phyloP scores from a whole-genome alignment of 2,888 invertebrate species.

The Thecocarcelia acutangulata region DNA sequence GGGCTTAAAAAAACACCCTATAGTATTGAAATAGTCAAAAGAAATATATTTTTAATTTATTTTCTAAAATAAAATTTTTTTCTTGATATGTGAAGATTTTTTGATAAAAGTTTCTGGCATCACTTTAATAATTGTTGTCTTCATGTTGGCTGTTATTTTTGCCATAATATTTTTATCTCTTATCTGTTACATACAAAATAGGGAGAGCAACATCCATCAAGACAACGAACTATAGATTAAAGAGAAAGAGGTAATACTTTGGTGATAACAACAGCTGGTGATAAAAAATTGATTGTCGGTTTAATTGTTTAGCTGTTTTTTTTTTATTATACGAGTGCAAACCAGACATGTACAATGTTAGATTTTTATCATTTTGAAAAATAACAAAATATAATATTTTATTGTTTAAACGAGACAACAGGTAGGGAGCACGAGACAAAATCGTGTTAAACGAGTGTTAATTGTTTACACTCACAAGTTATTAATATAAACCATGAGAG shows the following conservation, averaged over 20 bases:
- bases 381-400: constrained; percentile 13
- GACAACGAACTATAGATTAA: constrained; percentile 3
- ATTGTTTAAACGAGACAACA: background rate
- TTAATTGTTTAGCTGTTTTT: constrained; percentile 1
- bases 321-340: background rate
- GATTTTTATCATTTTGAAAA: constrained; percentile 21
- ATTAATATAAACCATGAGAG: too few species aligned
- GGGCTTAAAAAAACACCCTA: too few species aligned
- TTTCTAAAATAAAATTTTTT: too few species aligned
- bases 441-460: constrained; percentile 52
- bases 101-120: too few species aligned
- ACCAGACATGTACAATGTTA: constrained; percentile 9
- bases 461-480: constrained; percentile 13
- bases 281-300: constrained; percentile 9
- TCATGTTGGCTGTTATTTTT: too few species aligned
- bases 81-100: too few species aligned
- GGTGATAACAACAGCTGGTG: constrained; percentile 11
- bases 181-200: background rate
- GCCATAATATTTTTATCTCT: background rate
- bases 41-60: too few species aligned
- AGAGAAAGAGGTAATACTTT: constrained; percentile 17
- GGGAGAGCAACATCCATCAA: background rate
- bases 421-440: constrained; percentile 55
- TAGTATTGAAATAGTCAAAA: too few species aligned
- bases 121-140: too few species aligned